A percentile compares a stretch with the other conserved stretches of the same genome.
Evolutionary conservation across 1,140 invertebrate species (phyloP).

Genomic region (Drosophila seguyi): DNA sequence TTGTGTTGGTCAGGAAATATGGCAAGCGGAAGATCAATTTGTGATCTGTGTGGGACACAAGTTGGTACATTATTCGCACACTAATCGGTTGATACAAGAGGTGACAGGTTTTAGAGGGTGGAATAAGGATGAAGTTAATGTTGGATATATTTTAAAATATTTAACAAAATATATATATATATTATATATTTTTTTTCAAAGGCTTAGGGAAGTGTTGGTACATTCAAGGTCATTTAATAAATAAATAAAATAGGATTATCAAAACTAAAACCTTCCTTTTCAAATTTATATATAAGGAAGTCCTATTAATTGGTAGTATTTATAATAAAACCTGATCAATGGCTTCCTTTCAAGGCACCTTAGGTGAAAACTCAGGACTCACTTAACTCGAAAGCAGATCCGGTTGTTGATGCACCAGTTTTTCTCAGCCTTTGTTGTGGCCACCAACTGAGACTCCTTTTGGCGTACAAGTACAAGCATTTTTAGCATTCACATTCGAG

Average conservation of each 20-base stretch:
- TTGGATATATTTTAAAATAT: too few species aligned
- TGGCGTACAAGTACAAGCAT: conserved; percentile 20
- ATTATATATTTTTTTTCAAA: background rate
- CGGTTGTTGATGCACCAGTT: conserved; percentile 1
- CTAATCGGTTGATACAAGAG: conserved; percentile 5
- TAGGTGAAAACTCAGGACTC: conserved; percentile 7
- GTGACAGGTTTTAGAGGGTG: background rate
- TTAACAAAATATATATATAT: too few species aligned
- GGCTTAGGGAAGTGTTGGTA: background rate
- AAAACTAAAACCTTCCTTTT: too few species aligned
- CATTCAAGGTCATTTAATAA: background rate
- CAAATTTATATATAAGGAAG: too few species aligned
- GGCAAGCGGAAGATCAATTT: conserved; percentile 37
- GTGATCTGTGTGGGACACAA: conserved; percentile 25
- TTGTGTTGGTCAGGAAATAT: conserved; percentile 20
- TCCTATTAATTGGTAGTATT: background rate
- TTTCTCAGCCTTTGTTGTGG: conserved; percentile 23
- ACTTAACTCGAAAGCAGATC: conserved; percentile 18
- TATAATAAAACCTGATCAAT: background rate
- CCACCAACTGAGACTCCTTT: conserved; percentile 25
- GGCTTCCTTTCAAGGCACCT: background rate
- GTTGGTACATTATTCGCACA: conserved; percentile 1
- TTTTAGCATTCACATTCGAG: conserved; percentile 63
- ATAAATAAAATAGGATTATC: background rate
- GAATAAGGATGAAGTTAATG: too few species aligned